Base-by-base conservation (phyloP, 2,797 vertebrate genomes). In the Muscicapa comitata region DNA sequence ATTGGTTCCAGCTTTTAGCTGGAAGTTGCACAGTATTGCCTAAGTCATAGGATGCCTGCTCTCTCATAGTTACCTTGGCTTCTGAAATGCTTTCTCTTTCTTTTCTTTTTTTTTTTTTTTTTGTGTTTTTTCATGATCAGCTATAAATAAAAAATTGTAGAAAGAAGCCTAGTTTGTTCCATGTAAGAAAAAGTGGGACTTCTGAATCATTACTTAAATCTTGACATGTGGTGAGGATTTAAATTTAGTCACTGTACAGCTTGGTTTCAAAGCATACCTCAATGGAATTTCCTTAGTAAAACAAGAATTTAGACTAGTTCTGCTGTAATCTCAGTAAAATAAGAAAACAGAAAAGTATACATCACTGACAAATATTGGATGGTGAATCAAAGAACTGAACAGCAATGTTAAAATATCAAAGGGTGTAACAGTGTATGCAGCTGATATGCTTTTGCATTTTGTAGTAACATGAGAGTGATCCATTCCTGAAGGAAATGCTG, bases 211-310 rank as follows among this genome's bases (percentile, higher is more conserved):
- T 79, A 40, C 61, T 93, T 89, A 61, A 53, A 76, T 90, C 78
- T 65, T 75, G 81, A 79, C 42, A 40, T 83, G 55, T 82, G 90
- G 35, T 83, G 48, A 40, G 28, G 80, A 15, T 81, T 94, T 89
- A 89, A 91, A 85, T 93, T 47, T 59, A 81, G 78, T 68, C 13
- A 3, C 74, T 87, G 33, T 57, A 65, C 50, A 81, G 54, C 62
- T 95, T 91, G 81, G 31, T 75, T 93, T 93, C 78, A 78, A 88
- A 88, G 71, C 62, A 72, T 55, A 47, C 28, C 50, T 89, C 66
- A 81, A 3, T 91, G 88, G 58, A 94, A 84, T 78, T 78, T 91
- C 67, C 66, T 73, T 37, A 55, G 48, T 74, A 71, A 84, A 91
- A 51, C 19, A 77, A 59, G 57, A 75, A 81, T 77, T 70, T 62